phyloP scores from a whole-genome alignment of 2,113 vertebrate species.

The Thomomys bottae region DNA sequence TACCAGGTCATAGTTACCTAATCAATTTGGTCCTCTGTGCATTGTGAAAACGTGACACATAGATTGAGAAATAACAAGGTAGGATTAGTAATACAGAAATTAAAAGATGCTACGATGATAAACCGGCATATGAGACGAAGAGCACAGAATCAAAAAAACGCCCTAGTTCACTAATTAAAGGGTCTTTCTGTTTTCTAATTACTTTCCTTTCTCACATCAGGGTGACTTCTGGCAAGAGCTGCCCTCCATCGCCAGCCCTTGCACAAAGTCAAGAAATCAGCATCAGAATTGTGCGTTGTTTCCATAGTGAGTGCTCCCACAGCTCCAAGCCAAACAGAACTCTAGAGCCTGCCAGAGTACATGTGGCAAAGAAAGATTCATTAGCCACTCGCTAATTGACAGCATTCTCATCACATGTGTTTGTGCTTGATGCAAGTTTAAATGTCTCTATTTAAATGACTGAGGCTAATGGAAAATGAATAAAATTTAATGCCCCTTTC shows the following conservation, averaged over 20 bases:
- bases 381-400: slow-evolving; percentile 78
- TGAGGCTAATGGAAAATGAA: slow-evolving; percentile 66
- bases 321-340: slow-evolving; percentile 62
- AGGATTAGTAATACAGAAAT: neutral
- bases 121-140: slow-evolving; percentile 43
- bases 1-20: neutral
- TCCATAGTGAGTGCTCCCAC: slow-evolving; percentile 72
- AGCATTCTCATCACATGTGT: slow-evolving; percentile 74
- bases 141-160: slow-evolving; percentile 66
- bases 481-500: slow-evolving; percentile 73
- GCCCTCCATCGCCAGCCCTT: slow-evolving; percentile 50
- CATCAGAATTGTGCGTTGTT: slow-evolving; percentile 75
- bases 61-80: slow-evolving; percentile 44
- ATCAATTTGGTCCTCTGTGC: neutral
- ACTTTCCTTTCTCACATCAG: slow-evolving; percentile 51
- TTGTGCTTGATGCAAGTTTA: slow-evolving; percentile 63
- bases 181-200: slow-evolving; percentile 67
- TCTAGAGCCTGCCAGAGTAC: slow-evolving; percentile 62
- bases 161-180: slow-evolving; percentile 68
- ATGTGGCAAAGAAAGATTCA: slow-evolving; percentile 77
- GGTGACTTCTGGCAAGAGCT: slow-evolving; percentile 63
- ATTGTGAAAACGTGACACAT: neutral
- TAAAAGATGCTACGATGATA: slow-evolving; percentile 31
- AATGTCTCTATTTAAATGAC: slow-evolving; percentile 68
- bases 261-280: slow-evolving; percentile 73